A percentile compares a stretch with the other conserved stretches of the same genome.
Conservation (phyloP, 2,888 invertebrate species). For the Seira sanloemensis region DNA sequence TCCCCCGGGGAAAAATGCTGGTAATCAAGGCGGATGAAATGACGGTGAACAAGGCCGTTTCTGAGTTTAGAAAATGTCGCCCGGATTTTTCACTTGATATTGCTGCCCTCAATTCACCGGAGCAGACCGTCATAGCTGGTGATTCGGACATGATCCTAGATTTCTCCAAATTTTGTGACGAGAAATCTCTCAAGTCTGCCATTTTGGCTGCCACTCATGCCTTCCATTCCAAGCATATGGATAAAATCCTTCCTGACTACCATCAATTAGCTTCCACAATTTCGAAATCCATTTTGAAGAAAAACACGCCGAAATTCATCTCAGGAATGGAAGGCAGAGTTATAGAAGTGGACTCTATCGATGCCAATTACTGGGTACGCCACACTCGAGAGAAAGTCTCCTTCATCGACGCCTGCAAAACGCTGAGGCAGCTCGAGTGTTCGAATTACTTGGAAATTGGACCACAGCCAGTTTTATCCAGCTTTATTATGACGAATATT, state of each 20-base stretch:
- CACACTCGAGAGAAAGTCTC: conserved; percentile 50
- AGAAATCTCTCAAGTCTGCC: conserved; percentile 24
- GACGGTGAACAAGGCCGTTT: not conserved
- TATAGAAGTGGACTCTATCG: not conserved
- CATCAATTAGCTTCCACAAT: conserved; percentile 1
- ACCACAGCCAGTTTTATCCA: conserved; percentile 37
- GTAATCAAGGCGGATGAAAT: conserved; percentile 1
- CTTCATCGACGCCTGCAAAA: conserved; percentile 43
- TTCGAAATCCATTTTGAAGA: not conserved
- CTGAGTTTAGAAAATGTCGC: not conserved
- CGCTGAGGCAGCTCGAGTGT: not conserved
- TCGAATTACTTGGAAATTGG: conserved; percentile 43
- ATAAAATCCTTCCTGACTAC: conserved; percentile 44
- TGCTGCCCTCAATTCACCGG: conserved; percentile 56
- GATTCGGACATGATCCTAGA: not conserved
- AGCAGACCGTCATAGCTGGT: conserved; percentile 60
- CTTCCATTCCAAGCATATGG: conserved; percentile 60
- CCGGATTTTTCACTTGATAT: conserved; percentile 33
- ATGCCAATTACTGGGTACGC: conserved; percentile 46
- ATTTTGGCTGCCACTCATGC: conserved; percentile 51
- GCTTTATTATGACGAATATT: conserved; percentile 29
- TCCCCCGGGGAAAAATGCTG: conserved; percentile 46
- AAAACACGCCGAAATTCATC: conserved; percentile 18
- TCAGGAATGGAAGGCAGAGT: conserved; percentile 38
- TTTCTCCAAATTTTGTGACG: conserved; percentile 2